Base-by-base conservation (phyloP, 2,113 vertebrate genomes). In the Sardina pilchardus region DNA sequence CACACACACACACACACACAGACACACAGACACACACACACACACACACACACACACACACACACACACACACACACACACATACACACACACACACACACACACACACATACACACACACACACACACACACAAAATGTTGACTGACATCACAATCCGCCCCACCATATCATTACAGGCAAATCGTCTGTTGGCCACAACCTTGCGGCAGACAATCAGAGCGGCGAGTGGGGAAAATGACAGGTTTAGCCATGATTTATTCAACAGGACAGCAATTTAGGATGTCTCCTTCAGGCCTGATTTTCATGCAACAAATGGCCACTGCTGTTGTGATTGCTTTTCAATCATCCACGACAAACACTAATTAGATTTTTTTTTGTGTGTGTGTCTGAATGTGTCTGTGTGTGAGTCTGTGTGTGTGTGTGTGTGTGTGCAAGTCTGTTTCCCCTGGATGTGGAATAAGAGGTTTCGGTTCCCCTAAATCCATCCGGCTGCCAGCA, bases 321-420 rank as follows among this genome's bases (percentile, higher is more conserved):
- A 90, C 91, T 88, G 91, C 90, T 93, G 90, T 91, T 94, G 88
- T 95, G 93, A 95, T 95, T 95, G 94, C 92, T 94, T 95, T 94
- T 93, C 94, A 94, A 94, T 95, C 93, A 95, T 93, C 92, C 90
- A 90, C 93, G 91, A 94, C 91, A 93, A 94, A 94, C 81, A 92
- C 91, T 94, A 95, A 94, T 95, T 94, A 88, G 90, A 93, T 93
- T 93, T 92, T 91, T 88, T 91, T 89, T 42, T 48, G 67, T 78
- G 26, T 39, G 30, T 39, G 30, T 78, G 26, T 36, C 10, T 39
- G 26, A 39, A 14, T 78, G 71, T 78, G 34, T 78, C 1, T 78
- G 30, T 78, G 30, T 78, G 30, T 36, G 34, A 39, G 30, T 78
- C 30, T 78, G 71, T 78, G 71, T 78, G 30, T 34, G 26, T 71